Base-by-base conservation (phyloP, 2,113 vertebrate genomes). In the Ramphastos sulfuratus region DNA sequence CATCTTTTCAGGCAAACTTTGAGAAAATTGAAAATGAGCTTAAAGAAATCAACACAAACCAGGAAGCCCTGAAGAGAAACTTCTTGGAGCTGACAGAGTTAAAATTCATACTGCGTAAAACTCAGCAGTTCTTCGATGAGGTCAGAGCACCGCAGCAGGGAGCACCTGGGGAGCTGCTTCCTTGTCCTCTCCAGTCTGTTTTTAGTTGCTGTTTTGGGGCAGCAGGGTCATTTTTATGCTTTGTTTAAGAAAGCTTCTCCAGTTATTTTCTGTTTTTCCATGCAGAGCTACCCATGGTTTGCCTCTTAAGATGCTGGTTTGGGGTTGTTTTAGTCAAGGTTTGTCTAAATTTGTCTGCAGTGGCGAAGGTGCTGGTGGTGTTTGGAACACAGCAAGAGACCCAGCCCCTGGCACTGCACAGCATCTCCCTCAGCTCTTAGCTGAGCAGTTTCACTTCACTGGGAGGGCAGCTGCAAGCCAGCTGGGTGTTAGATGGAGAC, bases 121-220 rank as follows among this genome's bases (percentile, higher is more conserved):
- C 99, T 17, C 99, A 99, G 93, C 99, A 99, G 90, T 99, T 99
- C 98, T 99, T 99, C 89, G 98, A 99, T 90, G 99, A 99, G 99
- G 99, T 99, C 98, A 98, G 98, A 94, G 96, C 97, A 96, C 97
- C 94, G 16, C 56, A 39, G 37, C 82, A 50, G 92, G 80, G 92
- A 60, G 80, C 87, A 55, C 70, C 37, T 78, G 89, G 93, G 86
- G 92, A 95, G 91, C 87, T 75, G 94, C 50, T 78, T 86, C 21
- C 93, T 92, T 92, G 75, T 58, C 35, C 75, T 92, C 94, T 91
- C 92, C 92, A 6, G 79, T 94, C 59, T 60, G 9, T 95, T 97
- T 97, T 96, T 61, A 92, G 90, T 97, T 97, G 96, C 94, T 91
- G 33, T 15, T 97, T 95, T 42, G 84, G 84, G 88, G 72, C 77